Evolutionary conservation across 2,888 invertebrate genomes (phyloP).

Genomic region (Heliconius erato): DNA sequence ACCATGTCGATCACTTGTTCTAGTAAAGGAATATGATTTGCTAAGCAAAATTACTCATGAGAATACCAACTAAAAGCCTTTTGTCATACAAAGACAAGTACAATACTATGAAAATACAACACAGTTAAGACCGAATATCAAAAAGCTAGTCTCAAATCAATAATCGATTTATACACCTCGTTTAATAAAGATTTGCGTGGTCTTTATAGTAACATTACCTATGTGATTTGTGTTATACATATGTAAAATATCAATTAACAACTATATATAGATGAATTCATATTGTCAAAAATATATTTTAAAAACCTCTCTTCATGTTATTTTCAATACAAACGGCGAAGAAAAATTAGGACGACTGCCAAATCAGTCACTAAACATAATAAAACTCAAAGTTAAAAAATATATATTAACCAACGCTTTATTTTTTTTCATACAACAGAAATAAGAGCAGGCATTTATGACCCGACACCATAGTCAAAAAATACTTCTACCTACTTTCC

Average conservation of each 20-base stretch:
- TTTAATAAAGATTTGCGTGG: neutral
- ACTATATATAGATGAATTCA: neutral
- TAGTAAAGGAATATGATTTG: conserved; percentile 84
- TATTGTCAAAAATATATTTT: conserved; percentile 14
- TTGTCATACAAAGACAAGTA: neutral
- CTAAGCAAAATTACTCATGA: conserved; percentile 24
- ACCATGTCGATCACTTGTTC: conserved; percentile 48
- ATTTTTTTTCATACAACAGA: neutral
- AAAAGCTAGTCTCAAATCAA: conserved; percentile 83
- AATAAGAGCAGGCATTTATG: neutral
- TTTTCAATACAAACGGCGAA: neutral
- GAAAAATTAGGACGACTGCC: conserved; percentile 17
- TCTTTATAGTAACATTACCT: neutral
- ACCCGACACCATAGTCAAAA: conserved; percentile 2
- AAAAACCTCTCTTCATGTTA: neutral
- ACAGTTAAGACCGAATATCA: conserved; percentile 67
- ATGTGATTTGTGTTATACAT: neutral
- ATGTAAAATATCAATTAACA: neutral
- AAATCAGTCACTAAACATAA: conserved; percentile 1
- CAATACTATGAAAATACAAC: conserved; percentile 8
- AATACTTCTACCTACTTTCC: neutral
- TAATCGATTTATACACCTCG: conserved; percentile 13
- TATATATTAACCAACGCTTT: neutral
- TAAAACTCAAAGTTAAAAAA: neutral
- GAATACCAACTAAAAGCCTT: neutral